Base-by-base conservation (phyloP, 2,113 vertebrate species). In the Ammospiza nelsoni region DNA sequence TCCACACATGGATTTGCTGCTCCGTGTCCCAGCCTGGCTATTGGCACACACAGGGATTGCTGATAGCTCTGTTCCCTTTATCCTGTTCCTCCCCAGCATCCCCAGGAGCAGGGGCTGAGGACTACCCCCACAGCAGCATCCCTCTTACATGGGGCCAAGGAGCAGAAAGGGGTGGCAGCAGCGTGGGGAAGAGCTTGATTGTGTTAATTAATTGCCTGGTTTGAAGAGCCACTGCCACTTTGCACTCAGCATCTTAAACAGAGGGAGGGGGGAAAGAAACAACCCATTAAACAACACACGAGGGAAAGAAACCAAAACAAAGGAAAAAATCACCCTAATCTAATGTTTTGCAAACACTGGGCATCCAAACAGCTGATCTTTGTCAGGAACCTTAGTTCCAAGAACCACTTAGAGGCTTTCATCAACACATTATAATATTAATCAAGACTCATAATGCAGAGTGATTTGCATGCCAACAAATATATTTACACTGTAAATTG, bases 361-460 rank as follows among this genome's bases (percentile, higher is more conserved):
- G 95, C 96, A 98, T 97, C 97, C 97, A 98, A 97, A 97, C 96
- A 97, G 93, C 96, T 35, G 35, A 96, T 97, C 97, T 98, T 97
- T 97, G 96, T 98, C 92, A 89, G 95, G 97, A 98, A 96, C 96
- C 89, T 97, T 81, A 75, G 83, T 97, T 98, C 97, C 96, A 97
- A 98, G 95, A 98, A 97, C 96, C 97, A 98, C 97, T 98, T 97
- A 97, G 67, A 97, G 96, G 92, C 97, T 98, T 98, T 98, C 98
- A 98, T 98, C 97, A 98, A 97, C 97, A 96, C 97, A 98, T 98
- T 98, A 98, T 97, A 98, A 97, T 98, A 98, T 98, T 98, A 98
- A 98, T 98, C 98, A 98, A 98, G 97, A 67, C 97, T 98, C 97
- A 98, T 98, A 98, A 98, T 98, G 97, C 95, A 89, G 94, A 97